Percentiles rank a stretch among this genome's conserved stretches.
Evolutionary conservation across 2,113 vertebrate species (phyloP).

Genomic region (Calyptomena viridis): DNA sequence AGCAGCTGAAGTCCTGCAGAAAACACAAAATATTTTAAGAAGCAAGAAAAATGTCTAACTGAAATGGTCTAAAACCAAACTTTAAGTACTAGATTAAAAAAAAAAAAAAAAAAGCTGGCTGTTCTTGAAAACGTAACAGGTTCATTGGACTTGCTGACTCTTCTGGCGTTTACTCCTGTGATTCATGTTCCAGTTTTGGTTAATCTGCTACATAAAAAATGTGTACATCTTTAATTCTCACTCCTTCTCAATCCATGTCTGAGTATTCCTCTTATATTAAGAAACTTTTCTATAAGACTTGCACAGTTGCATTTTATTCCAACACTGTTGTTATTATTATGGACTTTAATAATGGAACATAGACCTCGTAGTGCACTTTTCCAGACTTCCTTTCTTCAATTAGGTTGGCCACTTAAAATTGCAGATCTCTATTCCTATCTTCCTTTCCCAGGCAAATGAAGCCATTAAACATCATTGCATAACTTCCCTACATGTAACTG

Average conservation of each 20-base stretch:
- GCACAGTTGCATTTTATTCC: not conserved
- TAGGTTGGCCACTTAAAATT: not conserved
- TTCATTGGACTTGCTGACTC: not conserved
- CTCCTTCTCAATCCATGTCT: not conserved
- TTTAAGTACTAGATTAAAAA: not conserved
- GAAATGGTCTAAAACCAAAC: not conserved
- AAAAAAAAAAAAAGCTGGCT: not conserved
- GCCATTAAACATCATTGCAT: not conserved
- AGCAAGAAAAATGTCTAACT: not conserved
- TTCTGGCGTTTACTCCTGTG: not conserved
- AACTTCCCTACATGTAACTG: not conserved
- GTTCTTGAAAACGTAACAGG: not conserved
- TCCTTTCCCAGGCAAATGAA: constrained; percentile 23
- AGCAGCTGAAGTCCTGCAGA: not conserved
- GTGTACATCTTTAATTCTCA: not conserved
- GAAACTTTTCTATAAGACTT: not conserved
- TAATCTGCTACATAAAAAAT: not conserved
- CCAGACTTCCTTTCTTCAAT: not conserved
- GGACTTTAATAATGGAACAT: not conserved
- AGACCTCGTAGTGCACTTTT: not conserved
- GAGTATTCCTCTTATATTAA: not conserved
- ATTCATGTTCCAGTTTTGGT: not conserved
- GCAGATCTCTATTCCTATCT: constrained; percentile 7
- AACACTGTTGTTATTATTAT: not conserved
- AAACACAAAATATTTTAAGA: not conserved